A percentile compares a stretch with the other conserved stretches of the same genome.
These are phyloP conservation scores for Omphaloscelis lunosa DNA, from an alignment of 2,888 invertebrate species.

Conservation along the genomic window DNA sequence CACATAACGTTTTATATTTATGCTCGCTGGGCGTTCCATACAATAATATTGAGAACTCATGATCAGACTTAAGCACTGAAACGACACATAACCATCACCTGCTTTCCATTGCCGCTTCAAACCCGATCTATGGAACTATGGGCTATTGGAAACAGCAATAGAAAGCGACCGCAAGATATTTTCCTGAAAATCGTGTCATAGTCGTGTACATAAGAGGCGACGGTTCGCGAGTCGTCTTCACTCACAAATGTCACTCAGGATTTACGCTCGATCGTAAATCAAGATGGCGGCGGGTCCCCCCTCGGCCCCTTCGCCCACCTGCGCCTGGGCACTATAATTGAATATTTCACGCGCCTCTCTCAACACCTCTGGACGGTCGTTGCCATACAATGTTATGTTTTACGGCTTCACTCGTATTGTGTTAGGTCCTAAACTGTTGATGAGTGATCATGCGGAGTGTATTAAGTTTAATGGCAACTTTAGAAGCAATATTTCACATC, in stretches of 20 bases:
- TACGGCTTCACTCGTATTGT: conserved; percentile 86
- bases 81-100: conserved; percentile 60
- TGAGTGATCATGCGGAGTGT: conserved; percentile 88
- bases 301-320: conserved; percentile 78
- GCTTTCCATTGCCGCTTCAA: conserved; percentile 71
- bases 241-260: conserved; percentile 89
- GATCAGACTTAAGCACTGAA: conserved; percentile 63
- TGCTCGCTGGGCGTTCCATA: conserved; percentile 74
- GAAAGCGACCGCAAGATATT: conserved; percentile 77
- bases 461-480: conserved; percentile 89
- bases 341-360: conserved; percentile 89
- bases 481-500: conserved; percentile 90
- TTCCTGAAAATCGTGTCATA: conserved; percentile 84
- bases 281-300: conserved; percentile 85
- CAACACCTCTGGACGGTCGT: conserved; percentile 86
- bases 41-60: conserved; percentile 74
- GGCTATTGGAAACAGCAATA: conserved; percentile 70
- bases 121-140: conserved; percentile 56
- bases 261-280: conserved; percentile 90
- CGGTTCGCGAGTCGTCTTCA: conserved; percentile 80
- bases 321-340: conserved; percentile 89
- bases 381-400: conserved; percentile 87
- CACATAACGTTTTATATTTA: conserved; percentile 78
- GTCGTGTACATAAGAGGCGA: conserved; percentile 73
- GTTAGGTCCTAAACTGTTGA: conserved; percentile 90